Evolutionary conservation across 2,797 vertebrate genomes (phyloP).

Genomic region (Tarsius wallacei): DNA sequence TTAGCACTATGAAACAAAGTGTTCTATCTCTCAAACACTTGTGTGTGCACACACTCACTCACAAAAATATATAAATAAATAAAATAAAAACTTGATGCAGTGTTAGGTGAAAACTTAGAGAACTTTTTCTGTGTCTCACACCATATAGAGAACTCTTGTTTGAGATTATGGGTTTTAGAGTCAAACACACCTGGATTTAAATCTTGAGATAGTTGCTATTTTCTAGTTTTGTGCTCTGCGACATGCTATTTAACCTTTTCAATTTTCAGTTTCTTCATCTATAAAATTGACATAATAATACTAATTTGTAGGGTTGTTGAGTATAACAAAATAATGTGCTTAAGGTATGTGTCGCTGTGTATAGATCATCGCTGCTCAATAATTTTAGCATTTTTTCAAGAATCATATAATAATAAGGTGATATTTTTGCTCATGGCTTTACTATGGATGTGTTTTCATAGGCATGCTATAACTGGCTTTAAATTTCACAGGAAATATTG

Average conservation of each 20-base stretch:
- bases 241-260: background rate
- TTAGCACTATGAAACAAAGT: background rate
- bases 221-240: background rate
- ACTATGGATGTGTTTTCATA: background rate
- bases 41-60: background rate
- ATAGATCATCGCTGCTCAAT: background rate
- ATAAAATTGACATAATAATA: background rate
- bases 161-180: background rate
- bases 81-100: background rate
- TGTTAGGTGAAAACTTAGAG: background rate
- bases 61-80: too few species aligned
- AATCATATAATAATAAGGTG: background rate
- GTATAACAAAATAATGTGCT: background rate
- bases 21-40: background rate
- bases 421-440: constrained; percentile 1
- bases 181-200: background rate
- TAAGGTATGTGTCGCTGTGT: background rate
- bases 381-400: background rate
- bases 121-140: background rate
- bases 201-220: background rate
- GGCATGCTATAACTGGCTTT: constrained; percentile 6
- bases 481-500: constrained; percentile 34
- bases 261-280: background rate
- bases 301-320: background rate
- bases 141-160: background rate